phyloP scores from a whole-genome alignment of 2,888 invertebrate genomes.

The Slavum lentiscoides region DNA sequence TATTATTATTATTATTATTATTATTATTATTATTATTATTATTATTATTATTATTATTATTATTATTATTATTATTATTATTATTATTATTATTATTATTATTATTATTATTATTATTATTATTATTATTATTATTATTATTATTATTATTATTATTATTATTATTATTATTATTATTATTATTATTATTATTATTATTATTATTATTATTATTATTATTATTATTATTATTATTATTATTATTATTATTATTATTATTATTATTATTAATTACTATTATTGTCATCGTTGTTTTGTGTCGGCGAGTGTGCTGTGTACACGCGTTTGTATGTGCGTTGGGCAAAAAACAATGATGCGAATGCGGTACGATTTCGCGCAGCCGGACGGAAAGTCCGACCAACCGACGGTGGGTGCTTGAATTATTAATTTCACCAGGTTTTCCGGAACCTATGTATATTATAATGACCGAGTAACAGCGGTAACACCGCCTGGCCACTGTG shows the following conservation, averaged over 20 bases:
- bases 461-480: not conserved
- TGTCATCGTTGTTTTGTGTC: too few relatives aligned
- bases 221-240: conserved; percentile 14
- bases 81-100: not conserved
- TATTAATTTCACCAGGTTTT: conserved; percentile 36
- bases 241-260: conserved; percentile 9
- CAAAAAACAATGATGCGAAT: conserved; percentile 18
- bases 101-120: conserved; percentile 14
- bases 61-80: conserved; percentile 9
- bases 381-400: not conserved
- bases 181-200: conserved; percentile 9
- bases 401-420: not conserved
- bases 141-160: not conserved
- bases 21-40: not conserved
- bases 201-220: not conserved
- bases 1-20: conserved; percentile 9
- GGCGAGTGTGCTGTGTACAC: too few relatives aligned
- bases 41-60: conserved; percentile 14
- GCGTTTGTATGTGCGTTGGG: not conserved
- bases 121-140: conserved; percentile 9
- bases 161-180: conserved; percentile 14
- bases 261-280: not conserved
- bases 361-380: not conserved
- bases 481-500: too few relatives aligned
- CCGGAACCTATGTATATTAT: conserved; percentile 34